A percentile compares a stretch with the other conserved stretches of the same genome.
Evolutionary conservation across 2,888 invertebrate genomes (phyloP).

Genomic region (Nomada flava): DNA sequence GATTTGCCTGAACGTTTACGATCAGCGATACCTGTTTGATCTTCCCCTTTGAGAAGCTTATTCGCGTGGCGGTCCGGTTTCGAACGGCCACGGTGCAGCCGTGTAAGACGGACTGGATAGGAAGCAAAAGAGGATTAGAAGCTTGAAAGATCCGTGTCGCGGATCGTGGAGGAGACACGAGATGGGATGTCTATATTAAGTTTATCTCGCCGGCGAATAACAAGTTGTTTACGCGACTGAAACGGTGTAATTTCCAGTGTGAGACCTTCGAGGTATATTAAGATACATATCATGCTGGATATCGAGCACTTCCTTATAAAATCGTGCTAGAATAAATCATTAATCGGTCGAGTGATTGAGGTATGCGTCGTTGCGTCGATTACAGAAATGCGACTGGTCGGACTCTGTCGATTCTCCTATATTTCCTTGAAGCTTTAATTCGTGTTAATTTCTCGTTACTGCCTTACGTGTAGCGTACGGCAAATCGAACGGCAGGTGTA

Average conservation of each 20-base stretch:
- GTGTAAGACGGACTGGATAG: background rate
- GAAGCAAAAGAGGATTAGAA: background rate
- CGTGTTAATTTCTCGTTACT: no score
- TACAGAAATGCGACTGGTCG: no score
- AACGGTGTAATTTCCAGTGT: slow-evolving; percentile 12
- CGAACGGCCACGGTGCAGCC: background rate
- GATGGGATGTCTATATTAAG: slow-evolving; percentile 16
- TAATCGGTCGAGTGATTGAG: background rate
- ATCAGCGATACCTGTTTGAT: slow-evolving; percentile 20
- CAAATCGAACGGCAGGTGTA: no score
- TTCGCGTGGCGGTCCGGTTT: background rate
- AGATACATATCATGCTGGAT: background rate
- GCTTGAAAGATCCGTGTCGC: slow-evolving; percentile 2
- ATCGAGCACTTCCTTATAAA: background rate
- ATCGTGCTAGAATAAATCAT: background rate
- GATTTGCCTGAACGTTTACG: slow-evolving; percentile 1
- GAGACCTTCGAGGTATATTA: slow-evolving; percentile 14
- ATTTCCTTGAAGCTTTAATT: no score
- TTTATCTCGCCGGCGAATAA: slow-evolving; percentile 16
- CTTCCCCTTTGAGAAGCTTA: background rate
- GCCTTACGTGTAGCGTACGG: no score
- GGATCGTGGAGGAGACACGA: slow-evolving; percentile 5
- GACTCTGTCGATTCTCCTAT: no score
- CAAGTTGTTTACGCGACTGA: slow-evolving; percentile 29
- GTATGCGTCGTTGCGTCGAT: background rate